A percentile compares a stretch with the other conserved stretches of the same genome.
phyloP scores from a whole-genome alignment of 2,797 vertebrate species.

The Spea hammondii region DNA sequence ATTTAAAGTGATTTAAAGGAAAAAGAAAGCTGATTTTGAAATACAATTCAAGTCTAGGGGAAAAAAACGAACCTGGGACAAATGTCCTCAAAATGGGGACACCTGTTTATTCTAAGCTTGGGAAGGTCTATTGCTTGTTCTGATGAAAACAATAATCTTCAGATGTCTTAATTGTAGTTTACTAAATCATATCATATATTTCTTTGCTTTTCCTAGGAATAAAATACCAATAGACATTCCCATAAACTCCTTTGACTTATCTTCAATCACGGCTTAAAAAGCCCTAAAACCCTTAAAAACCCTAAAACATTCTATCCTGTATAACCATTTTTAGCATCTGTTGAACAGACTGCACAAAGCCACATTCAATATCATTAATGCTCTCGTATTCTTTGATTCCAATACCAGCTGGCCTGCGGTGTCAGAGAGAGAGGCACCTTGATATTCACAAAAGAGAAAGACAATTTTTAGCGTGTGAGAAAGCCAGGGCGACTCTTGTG shows the following conservation, averaged over 20 bases:
- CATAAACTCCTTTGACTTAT: background rate
- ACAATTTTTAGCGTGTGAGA: constrained; percentile 18
- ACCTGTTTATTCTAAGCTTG: no score
- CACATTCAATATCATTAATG: constrained; percentile 38
- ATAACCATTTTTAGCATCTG: constrained; percentile 36
- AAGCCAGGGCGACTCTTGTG: constrained; percentile 18
- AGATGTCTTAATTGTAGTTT: constrained; percentile 11
- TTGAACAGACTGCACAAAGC: constrained; percentile 34
- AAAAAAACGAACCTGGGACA: no score
- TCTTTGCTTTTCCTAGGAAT: constrained; percentile 9
- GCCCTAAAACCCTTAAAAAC: background rate
- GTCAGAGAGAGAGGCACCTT: constrained; percentile 27
- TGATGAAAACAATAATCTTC: background rate
- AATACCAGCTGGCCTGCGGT: constrained; percentile 35
- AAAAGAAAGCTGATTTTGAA: no score
- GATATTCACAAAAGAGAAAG: constrained; percentile 24
- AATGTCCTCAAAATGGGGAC: no score
- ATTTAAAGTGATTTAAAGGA: no score
- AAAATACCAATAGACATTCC: constrained; percentile 6
- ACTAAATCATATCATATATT: background rate
- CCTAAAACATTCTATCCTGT: background rate
- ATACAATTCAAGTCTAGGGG: no score
- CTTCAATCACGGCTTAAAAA: constrained; percentile 26
- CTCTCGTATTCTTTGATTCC: constrained; percentile 44
- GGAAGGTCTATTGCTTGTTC: no score